phyloP scores from a whole-genome alignment of 2,888 invertebrate genomes.

The Drosophila kuntzei region DNA sequence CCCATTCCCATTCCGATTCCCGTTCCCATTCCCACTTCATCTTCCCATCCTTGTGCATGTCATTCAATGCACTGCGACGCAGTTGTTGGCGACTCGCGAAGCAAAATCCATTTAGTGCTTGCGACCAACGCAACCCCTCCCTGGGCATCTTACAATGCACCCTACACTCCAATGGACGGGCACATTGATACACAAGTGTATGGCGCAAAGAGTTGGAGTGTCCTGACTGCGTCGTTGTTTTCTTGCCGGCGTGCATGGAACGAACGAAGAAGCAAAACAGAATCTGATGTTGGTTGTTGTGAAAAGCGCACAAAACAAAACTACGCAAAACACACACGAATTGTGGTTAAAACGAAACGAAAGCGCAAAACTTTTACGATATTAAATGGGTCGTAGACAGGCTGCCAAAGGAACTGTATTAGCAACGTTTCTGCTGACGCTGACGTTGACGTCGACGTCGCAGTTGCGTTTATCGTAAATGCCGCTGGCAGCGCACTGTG shows the following conservation, averaged over 20 bases:
- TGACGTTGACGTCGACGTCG: slow-evolving; percentile 26
- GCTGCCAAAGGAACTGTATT: slow-evolving; percentile 24
- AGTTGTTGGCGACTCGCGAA: slow-evolving; percentile 50
- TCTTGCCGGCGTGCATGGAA: slow-evolving; percentile 23
- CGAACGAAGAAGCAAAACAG: slow-evolving; percentile 70
- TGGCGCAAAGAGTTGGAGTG: slow-evolving; percentile 14
- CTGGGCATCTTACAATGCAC: slow-evolving; percentile 3
- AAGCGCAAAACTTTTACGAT: slow-evolving; percentile 54
- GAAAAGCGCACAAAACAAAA: slow-evolving; percentile 69
- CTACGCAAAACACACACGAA: slow-evolving; percentile 53
- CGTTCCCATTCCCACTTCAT: background rate
- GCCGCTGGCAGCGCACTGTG: slow-evolving; percentile 38
- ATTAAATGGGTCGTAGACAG: slow-evolving; percentile 19
- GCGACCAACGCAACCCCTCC: slow-evolving; percentile 23
- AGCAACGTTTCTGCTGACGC: slow-evolving; percentile 7
- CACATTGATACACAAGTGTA: slow-evolving; percentile 2
- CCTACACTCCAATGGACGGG: slow-evolving; percentile 6
- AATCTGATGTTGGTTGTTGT: slow-evolving; percentile 74
- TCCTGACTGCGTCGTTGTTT: slow-evolving; percentile 12
- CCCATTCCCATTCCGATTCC: background rate
- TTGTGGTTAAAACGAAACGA: slow-evolving; percentile 15
- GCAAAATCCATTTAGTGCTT: slow-evolving; percentile 41
- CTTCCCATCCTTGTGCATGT: slow-evolving; percentile 11
- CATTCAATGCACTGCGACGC: slow-evolving; percentile 42
- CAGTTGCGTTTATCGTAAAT: slow-evolving; percentile 53